Conservation (phyloP, 2,113 vertebrate species). For the Antennarius striatus region DNA sequence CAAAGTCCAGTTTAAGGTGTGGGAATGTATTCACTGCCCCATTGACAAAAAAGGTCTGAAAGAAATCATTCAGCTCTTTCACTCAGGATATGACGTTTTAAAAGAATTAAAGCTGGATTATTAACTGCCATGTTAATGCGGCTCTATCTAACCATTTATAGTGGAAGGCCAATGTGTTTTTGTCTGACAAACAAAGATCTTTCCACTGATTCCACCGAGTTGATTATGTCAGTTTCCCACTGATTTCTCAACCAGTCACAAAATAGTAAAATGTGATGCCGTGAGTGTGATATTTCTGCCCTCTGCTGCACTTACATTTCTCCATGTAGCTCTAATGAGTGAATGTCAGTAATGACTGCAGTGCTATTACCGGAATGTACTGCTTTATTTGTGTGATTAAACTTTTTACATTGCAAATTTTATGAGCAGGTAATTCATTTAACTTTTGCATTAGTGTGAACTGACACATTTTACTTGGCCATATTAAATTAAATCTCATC, state of each 20-base stretch:
- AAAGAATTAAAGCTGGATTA: slow-evolving; percentile 28
- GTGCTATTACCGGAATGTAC: neutral
- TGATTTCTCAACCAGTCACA: slow-evolving; percentile 16
- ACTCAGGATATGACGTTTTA: slow-evolving; percentile 11
- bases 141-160: slow-evolving; percentile 30
- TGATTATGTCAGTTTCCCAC: slow-evolving; percentile 22
- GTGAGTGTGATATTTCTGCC: slow-evolving; percentile 10
- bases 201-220: neutral
- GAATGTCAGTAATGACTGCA: neutral
- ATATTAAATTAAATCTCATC: neutral
- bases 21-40: neutral
- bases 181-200: no score
- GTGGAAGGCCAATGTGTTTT: neutral
- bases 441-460: neutral
- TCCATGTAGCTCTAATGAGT: no score
- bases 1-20: no score
- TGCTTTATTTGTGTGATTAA: neutral
- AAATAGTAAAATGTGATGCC: neutral
- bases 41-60: neutral
- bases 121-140: slow-evolving; percentile 38
- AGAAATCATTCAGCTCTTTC: slow-evolving; percentile 17
- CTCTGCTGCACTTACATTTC: neutral
- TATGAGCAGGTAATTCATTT: neutral
- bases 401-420: neutral
- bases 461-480: neutral